Base-by-base conservation (phyloP, 2,797 vertebrate species). In the Sphaeramia orbicularis region DNA sequence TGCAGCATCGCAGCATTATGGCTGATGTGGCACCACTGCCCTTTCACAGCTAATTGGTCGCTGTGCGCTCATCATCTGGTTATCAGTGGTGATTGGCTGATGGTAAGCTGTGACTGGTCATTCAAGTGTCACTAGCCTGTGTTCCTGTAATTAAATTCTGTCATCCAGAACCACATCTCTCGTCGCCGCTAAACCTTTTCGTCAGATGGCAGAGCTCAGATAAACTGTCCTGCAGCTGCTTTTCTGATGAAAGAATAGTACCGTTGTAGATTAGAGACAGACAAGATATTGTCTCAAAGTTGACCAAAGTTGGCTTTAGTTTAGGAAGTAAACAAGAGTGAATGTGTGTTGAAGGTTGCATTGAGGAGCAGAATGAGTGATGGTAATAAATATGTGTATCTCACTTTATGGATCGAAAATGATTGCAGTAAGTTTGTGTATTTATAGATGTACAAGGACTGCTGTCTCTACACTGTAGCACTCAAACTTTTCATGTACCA, bases 131-230 rank as follows among this genome's bases (percentile, higher is more conserved):
- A 93, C 92, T 86, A 71, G 90, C 83, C 89, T 85, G 83, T 91
- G 91, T 92, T 92, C 89, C 90, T 90, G 89, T 94, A 94, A 94
- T 94, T 94, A 94, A 94, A 94, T 93, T 88, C 93, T 93, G 90
- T 92, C 93, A 94, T 92, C 90, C 93, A 93, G 92, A 94, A 94
- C 92, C 87, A 85, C 89, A 89, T 91, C 80, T 89, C 88, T 83
- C 80, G 83, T 90, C 80, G 81, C 84, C 82, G 73, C 86, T 91
- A 93, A 93, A 93, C 84, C 91, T 88, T 91, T 90, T 85, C 81
- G 78, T 93, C 91, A 93, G 93, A 94, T 93, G 93, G 91, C 85
- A 89, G 86, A 68, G 85, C 86, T 84, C 88, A 89, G 93, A 94
- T 94, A 93, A 94, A 92, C 82, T 88, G 88, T 78, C 86, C 80